Percentiles rank a stretch among this genome's conserved stretches.
Conservation (phyloP, 2,113 vertebrate genomes). For the Oreamnos americanus region DNA sequence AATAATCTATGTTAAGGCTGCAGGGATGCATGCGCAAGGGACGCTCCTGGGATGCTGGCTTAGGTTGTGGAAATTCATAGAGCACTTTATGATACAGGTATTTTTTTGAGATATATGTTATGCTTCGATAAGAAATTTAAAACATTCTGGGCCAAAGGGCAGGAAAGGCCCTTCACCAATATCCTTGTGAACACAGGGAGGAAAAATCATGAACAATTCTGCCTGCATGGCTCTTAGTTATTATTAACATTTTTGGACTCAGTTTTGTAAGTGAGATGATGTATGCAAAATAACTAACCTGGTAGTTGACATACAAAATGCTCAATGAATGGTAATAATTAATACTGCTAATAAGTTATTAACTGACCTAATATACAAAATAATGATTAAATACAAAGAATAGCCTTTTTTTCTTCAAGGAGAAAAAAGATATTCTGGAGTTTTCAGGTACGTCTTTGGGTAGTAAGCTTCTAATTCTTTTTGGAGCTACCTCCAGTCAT, state of each 20-base stretch:
- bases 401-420: not conserved
- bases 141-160: not conserved
- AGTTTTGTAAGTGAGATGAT: not conserved
- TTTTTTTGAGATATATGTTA: not conserved
- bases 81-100: not conserved
- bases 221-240: not conserved
- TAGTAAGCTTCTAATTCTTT: not conserved
- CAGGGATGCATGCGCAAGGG: not conserved
- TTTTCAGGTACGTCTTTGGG: not conserved
- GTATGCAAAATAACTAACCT: not conserved
- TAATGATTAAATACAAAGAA: not conserved
- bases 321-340: not conserved
- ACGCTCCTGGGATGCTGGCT: not conserved
- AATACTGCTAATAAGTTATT: not conserved
- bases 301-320: not conserved
- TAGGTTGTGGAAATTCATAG: not conserved
- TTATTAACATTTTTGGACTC: not conserved
- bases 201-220: not conserved
- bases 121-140: not conserved
- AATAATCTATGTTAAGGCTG: not conserved
- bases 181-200: not conserved
- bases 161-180: not conserved
- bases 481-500: not conserved
- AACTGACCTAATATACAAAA: not conserved
- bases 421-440: not conserved